These are phyloP conservation scores for Apis mellifera DNA, from an alignment of 1,140 invertebrate species.

Conservation along the genomic window Amel_HAv3.1 CM009931.2:19125501-19126000, in stretches of 20 bases:
- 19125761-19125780: background rate
- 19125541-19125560: constrained; percentile 34
- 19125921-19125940: too few species aligned
- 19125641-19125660: constrained; percentile 28
- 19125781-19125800: background rate
- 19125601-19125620: too few species aligned
- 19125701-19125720: background rate
- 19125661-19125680: constrained; percentile 24
- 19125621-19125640: background rate
- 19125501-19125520: background rate
- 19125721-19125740: background rate
- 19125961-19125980: too few species aligned
- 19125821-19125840: background rate
- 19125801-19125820: background rate
- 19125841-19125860: background rate
- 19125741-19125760: constrained; percentile 17
- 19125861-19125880: background rate
- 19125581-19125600: background rate
- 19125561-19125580: constrained; percentile 19
- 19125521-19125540: background rate
- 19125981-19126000: too few species aligned
- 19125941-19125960: too few species aligned
- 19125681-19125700: constrained; percentile 24
- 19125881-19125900: too few species aligned
- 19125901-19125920: too few species aligned